A percentile compares a stretch with the other conserved stretches of the same genome.
phyloP scores from a whole-genome alignment of 1,140 invertebrate species.

The Drosophila santomea region DNA sequence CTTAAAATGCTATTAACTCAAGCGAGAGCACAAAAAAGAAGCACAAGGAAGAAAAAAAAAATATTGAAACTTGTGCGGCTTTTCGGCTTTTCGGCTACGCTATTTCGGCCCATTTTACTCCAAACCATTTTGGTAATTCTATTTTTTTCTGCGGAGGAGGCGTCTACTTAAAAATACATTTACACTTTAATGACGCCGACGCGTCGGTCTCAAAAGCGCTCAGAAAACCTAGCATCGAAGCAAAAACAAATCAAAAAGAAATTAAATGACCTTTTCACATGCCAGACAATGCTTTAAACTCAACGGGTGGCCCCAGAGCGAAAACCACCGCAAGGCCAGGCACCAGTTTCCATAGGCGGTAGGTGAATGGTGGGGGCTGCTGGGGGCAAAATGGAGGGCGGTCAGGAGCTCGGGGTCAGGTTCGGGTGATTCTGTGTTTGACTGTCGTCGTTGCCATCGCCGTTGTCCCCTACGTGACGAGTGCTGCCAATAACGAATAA shows the following conservation, averaged over 20 bases:
- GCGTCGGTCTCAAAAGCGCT: constrained; percentile 25
- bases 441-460: constrained; percentile 36
- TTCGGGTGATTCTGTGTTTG: constrained; percentile 52
- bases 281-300: constrained; percentile 54
- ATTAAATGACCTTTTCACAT: constrained; percentile 82
- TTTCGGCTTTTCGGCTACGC: constrained; percentile 66
- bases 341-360: constrained; percentile 1
- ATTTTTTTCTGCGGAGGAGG: constrained; percentile 61
- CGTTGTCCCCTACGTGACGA: constrained; percentile 50
- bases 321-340: constrained; percentile 5
- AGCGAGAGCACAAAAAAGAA: constrained; percentile 11
- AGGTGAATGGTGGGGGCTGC: background rate
- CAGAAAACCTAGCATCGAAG: constrained; percentile 17
- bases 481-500: constrained; percentile 45
- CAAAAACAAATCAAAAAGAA: constrained; percentile 82
- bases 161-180: constrained; percentile 83
- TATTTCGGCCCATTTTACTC: constrained; percentile 37
- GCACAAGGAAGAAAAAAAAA: constrained; percentile 16
- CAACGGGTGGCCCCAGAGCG: constrained; percentile 41
- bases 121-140: constrained; percentile 57
- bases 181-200: constrained; percentile 77
- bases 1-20: constrained; percentile 82
- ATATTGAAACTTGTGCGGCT: constrained; percentile 77
- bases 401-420: constrained; percentile 23
- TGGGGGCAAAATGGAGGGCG: background rate